A percentile compares a stretch with the other conserved stretches of the same genome.
These are phyloP conservation scores for Eustalomyia histrio DNA, from an alignment of 2,888 invertebrate species.

Conservation along the genomic window DNA sequence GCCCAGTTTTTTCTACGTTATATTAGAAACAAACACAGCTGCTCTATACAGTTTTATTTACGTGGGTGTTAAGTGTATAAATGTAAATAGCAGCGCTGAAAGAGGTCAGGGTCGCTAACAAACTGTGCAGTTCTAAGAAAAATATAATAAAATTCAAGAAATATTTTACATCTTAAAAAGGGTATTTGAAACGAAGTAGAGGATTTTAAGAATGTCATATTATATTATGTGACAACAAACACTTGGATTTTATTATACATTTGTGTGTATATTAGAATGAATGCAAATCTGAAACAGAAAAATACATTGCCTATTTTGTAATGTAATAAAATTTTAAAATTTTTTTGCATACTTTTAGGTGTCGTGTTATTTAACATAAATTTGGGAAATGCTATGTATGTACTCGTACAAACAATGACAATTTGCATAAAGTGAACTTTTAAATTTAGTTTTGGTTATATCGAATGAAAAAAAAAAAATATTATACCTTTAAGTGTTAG, in stretches of 20 bases:
- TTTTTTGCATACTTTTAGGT: conserved; percentile 28
- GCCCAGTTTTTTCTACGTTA: not conserved
- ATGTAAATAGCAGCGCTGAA: conserved; percentile 8
- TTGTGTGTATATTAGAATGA: not conserved
- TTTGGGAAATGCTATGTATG: too few species aligned
- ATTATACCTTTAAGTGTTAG: too few species aligned
- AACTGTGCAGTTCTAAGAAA: not conserved
- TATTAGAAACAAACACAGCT: not conserved
- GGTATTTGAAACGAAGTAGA: not conserved
- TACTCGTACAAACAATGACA: too few species aligned
- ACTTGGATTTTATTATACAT: not conserved
- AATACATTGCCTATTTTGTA: not conserved
- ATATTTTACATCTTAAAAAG: not conserved
- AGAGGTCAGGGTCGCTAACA: conserved; percentile 53
- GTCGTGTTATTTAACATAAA: not conserved
- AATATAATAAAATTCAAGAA: not conserved
- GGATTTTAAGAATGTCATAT: not conserved
- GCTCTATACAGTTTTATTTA: conserved; percentile 24
- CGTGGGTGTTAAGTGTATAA: conserved; percentile 43
- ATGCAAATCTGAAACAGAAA: conserved; percentile 9
- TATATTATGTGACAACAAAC: not conserved
- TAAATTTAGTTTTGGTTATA: too few species aligned
- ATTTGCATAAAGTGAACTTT: too few species aligned
- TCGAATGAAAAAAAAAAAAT: too few species aligned
- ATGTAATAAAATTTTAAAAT: conserved; percentile 16